Evolutionary conservation across 2,797 vertebrate genomes (phyloP), one percentile per base, ranked within the genome.

Genomic region (Poeciliopsis paucimaculata): DNA sequence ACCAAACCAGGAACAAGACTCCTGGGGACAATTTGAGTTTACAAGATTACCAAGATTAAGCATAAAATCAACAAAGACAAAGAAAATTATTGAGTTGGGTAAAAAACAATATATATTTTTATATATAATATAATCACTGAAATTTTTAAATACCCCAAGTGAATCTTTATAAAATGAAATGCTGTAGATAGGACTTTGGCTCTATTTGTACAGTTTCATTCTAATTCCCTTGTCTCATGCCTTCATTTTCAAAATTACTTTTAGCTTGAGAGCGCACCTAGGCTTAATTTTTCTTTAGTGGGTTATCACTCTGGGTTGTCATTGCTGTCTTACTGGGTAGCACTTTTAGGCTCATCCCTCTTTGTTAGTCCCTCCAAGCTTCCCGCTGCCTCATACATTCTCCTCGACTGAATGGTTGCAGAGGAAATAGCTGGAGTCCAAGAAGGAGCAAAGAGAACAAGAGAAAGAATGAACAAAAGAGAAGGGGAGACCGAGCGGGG

Each of bases 211-310:
- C 82, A 82, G 84, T 87, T 85, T 82, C 68, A 80, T 89, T 92
- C 89, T 93, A 87, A 94, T 95, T 94, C 92, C 90, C 88, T 90
- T 75, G 90, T 85, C 81, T 85, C 87, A 84, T 84, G 84, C 82
- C 82, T 84, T 87, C 68, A 86, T 89, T 90, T 92, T 83, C 84
- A 93, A 92, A 94, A 94, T 91, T 86, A 78, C 79, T 76, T 39
- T 78, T 91, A 91, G 88, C 90, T 90, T 84, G 91, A 92, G 92
- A 94, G 92, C 92, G 93, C 89, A 92, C 88, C 81, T 87, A 82
- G 91, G 92, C 87, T 92, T 95, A 92, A 95, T 95, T 95, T 91
- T 92, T 93, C 92, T 93, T 93, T 86, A 94, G 91, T 90, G 73
- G 90, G 88, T 93, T 95, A 93, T 94, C 92, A 91, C 93, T 94